phyloP scores from a whole-genome alignment of 1,140 invertebrate genomes.

The Arion vulgaris region DNA sequence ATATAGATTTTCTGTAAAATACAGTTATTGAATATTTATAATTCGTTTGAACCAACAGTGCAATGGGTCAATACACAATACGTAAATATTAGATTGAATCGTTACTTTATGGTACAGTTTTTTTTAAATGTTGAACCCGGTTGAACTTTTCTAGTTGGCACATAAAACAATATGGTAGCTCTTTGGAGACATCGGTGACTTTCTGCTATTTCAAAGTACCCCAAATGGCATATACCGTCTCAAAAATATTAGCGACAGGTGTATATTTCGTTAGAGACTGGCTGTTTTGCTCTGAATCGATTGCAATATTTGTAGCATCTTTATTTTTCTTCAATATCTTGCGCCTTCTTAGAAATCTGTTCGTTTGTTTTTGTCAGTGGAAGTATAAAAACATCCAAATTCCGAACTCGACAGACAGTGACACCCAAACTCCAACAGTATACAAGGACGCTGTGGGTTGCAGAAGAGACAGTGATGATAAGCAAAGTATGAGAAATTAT shows the following conservation, averaged over 20 bases:
- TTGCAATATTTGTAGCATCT: constrained; percentile 23
- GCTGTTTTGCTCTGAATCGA: constrained; percentile 27
- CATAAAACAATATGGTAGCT: not conserved
- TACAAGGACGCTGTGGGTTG: not conserved
- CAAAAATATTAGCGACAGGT: constrained; percentile 7
- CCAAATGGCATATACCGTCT: constrained; percentile 32
- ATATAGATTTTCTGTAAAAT: too few relatives aligned
- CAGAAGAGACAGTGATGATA: constrained; percentile 7
- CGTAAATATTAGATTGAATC: not conserved
- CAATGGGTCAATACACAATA: too few relatives aligned
- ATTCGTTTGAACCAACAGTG: too few relatives aligned
- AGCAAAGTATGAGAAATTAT: constrained; percentile 13
- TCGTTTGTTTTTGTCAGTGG: constrained; percentile 30
- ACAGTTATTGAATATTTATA: too few relatives aligned
- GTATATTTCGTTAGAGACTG: constrained; percentile 34
- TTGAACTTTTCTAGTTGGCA: not conserved
- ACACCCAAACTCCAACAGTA: not conserved
- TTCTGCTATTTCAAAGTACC: constrained; percentile 2
- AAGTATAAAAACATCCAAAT: constrained; percentile 22
- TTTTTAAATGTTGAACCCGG: not conserved
- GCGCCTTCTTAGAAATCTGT: constrained; percentile 6
- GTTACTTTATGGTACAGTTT: not conserved
- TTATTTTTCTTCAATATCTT: constrained; percentile 32
- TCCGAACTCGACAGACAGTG: not conserved
- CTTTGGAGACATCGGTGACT: not conserved